Evolutionary conservation across 2,888 invertebrate species (phyloP), one percentile per base, ranked within the genome.

Genomic region (Agelastica alni): DNA sequence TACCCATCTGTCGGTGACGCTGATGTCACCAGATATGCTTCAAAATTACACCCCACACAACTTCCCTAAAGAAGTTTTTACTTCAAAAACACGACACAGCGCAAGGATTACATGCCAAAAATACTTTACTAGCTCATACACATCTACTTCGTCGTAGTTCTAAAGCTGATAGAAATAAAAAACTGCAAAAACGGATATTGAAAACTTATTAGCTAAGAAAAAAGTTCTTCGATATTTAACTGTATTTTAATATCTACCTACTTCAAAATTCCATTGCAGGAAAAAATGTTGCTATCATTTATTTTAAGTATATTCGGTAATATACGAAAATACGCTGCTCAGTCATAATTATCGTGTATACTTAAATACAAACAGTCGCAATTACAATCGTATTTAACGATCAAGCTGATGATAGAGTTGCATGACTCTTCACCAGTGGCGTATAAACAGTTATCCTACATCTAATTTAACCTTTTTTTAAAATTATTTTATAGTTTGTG

Each of bases 301-400:
- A 14, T 18, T 30, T 48, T 48, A 39, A 48, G 16, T 48, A n/a
- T n/a, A 48, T 48, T 31, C 48, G 31, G 30, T 48, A 37, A 48
- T 48, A 48, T 48, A 16, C 39, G 30, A 48, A 30, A 37, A 16
- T 14, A 37, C 10, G 28, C 16, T 37, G 17, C 16, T 46, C 26
- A 16, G 9, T 18, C 47, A 39, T 47, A 47, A 47, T 47, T 47
- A 47, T 47, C 30, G 18, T 26, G 26, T 37, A 47, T 47, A 28
- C 46, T 47, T 37, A 36, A 26, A 47, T 16, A 26, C 37, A 47
- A 47, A 39, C 16, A 39, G 22, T 18, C 17, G 37, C 48, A 39
- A 48, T 48, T 48, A 39, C 39, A 48, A 48, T 48, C 48, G 31
- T 39, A 30, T 39, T 37, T 47, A 47, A 47, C 37, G 47, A 47